Conservation (phyloP, 2,113 vertebrate species). For the Megaptera novaeangliae region DNA sequence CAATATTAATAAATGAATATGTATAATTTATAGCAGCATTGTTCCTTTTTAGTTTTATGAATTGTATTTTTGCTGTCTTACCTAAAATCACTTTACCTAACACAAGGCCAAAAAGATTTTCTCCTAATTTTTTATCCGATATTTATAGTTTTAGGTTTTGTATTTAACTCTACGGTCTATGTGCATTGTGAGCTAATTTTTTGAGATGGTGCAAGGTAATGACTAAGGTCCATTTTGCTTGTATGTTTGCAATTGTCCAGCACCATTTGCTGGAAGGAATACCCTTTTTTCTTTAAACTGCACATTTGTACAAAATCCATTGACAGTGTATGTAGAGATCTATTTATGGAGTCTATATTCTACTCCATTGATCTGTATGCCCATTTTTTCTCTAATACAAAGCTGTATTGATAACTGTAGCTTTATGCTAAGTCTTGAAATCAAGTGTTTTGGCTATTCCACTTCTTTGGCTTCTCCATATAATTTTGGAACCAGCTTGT, state of each 20-base stretch:
- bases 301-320: neutral
- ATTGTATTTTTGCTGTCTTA: neutral
- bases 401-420: neutral
- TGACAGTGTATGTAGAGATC: neutral
- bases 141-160: neutral
- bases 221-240: neutral
- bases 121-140: neutral
- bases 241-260: neutral
- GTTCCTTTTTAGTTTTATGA: neutral
- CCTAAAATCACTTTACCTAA: neutral
- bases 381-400: neutral
- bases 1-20: neutral
- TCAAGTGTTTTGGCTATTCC: neutral
- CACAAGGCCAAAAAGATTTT: neutral
- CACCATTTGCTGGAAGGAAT: neutral
- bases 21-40: neutral
- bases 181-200: neutral
- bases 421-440: neutral
- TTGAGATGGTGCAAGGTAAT: neutral
- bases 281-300: neutral
- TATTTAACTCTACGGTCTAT: neutral
- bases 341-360: neutral
- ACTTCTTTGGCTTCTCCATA: neutral
- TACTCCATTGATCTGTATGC: neutral
- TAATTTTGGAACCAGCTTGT: neutral